Percentiles rank a stretch among this genome's conserved stretches.
phyloP scores from a whole-genome alignment of 2,888 invertebrate species.

The Gari tellinella region DNA sequence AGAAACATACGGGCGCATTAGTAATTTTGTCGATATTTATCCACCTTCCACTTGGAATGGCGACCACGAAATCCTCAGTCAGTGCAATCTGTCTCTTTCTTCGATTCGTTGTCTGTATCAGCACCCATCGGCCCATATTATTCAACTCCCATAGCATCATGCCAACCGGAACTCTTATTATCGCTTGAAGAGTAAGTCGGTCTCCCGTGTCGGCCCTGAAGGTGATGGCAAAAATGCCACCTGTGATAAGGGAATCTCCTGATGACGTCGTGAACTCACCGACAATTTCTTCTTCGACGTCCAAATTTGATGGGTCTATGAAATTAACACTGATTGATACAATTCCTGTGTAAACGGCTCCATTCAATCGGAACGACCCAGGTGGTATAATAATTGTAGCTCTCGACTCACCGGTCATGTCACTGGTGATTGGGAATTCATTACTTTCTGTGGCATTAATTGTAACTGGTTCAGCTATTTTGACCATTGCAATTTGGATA shows the following conservation, averaged over 20 bases:
- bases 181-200: conserved; percentile 1
- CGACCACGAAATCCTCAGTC: background rate
- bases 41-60: background rate
- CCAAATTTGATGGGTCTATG: background rate
- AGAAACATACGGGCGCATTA: background rate
- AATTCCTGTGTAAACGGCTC: conserved; percentile 1
- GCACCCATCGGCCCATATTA: conserved; percentile 1
- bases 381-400: conserved; percentile 9
- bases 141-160: conserved; percentile 20
- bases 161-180: conserved; percentile 3
- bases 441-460: background rate
- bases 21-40: conserved; percentile 6
- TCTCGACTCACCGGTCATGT: background rate
- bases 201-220: conserved; percentile 5
- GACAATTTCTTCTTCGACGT: background rate
- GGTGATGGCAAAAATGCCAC: conserved; percentile 16
- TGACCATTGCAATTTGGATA: conserved; percentile 4
- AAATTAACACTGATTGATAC: conserved; percentile 9
- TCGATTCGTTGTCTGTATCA: background rate
- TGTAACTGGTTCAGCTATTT: conserved; percentile 4
- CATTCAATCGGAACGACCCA: background rate
- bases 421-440: background rate
- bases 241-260: background rate
- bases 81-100: background rate
- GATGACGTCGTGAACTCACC: conserved; percentile 2